A percentile compares a stretch with the other conserved stretches of the same genome.
Evolutionary conservation across 2,797 vertebrate genomes (phyloP).

Genomic region (Sylvia borin): DNA sequence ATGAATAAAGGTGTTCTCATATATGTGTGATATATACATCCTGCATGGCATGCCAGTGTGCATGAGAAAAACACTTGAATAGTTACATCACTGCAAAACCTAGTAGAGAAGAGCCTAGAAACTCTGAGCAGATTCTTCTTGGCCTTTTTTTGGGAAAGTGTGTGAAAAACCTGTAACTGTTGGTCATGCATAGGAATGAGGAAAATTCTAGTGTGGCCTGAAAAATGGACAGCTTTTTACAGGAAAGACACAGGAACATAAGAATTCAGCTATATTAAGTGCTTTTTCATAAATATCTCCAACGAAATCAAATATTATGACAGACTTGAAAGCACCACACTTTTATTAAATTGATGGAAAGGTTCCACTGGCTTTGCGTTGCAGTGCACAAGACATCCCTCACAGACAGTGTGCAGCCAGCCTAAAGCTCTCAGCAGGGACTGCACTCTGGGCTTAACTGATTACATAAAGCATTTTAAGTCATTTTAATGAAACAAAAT

Average conservation of each 20-base stretch:
- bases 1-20: background rate
- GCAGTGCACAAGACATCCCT: background rate
- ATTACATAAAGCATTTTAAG: slow-evolving; percentile 11
- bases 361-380: background rate
- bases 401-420: background rate
- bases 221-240: background rate
- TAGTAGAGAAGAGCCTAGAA: background rate
- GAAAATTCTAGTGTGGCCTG: background rate
- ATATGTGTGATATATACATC: background rate
- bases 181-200: background rate
- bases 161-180: background rate
- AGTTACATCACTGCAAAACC: background rate
- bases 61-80: background rate
- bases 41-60: background rate
- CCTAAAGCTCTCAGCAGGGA: slow-evolving; percentile 15
- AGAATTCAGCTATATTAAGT: slow-evolving; percentile 30
- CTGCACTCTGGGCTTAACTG: background rate
- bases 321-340: background rate
- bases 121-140: background rate
- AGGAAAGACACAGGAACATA: background rate
- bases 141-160: background rate
- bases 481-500: slow-evolving; percentile 22
- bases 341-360: slow-evolving; percentile 21
- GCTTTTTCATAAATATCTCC: slow-evolving; percentile 26
- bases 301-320: slow-evolving; percentile 28